These are phyloP conservation scores for Procavia capensis DNA, from an alignment of 2,113 vertebrate species.

Conservation along the genomic window DNA sequence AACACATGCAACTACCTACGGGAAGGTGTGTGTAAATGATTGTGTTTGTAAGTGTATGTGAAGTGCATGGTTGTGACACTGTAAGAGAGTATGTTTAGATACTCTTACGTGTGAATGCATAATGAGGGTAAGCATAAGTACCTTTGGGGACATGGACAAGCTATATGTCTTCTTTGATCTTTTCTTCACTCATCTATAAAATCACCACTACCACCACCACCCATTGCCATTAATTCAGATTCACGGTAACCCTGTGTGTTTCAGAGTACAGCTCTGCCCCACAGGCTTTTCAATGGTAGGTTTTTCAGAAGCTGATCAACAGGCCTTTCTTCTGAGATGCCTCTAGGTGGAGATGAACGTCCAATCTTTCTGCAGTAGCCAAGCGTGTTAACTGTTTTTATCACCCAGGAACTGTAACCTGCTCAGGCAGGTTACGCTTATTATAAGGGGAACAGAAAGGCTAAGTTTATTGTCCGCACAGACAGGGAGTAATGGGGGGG, in stretches of 20 bases:
- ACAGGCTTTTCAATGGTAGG: not conserved
- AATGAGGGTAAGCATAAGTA: accelerated
- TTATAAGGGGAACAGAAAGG: too few relatives aligned
- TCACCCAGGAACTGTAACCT: too few relatives aligned
- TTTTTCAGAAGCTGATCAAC: not conserved
- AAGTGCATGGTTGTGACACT: accelerated
- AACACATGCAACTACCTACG: not conserved
- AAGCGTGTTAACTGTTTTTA: not conserved
- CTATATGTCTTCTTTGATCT: accelerated
- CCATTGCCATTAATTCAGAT: not conserved
- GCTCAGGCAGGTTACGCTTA: too few relatives aligned
- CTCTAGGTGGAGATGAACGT: not conserved
- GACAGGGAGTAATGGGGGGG: too few relatives aligned
- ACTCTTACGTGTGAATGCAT: accelerated
- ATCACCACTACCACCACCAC: not conserved
- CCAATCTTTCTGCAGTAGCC: not conserved
- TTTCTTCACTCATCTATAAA: not conserved
- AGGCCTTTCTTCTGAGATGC: not conserved
- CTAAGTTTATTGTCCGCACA: too few relatives aligned
- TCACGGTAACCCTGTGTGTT: not conserved
- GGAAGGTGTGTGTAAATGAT: not conserved
- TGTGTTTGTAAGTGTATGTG: not conserved
- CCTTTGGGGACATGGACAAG: not conserved
- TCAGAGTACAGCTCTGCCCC: not conserved
- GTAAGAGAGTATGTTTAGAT: accelerated